phyloP scores from a whole-genome alignment of 2,113 vertebrate species.

The Forbesichthys papilliferus region DNA sequence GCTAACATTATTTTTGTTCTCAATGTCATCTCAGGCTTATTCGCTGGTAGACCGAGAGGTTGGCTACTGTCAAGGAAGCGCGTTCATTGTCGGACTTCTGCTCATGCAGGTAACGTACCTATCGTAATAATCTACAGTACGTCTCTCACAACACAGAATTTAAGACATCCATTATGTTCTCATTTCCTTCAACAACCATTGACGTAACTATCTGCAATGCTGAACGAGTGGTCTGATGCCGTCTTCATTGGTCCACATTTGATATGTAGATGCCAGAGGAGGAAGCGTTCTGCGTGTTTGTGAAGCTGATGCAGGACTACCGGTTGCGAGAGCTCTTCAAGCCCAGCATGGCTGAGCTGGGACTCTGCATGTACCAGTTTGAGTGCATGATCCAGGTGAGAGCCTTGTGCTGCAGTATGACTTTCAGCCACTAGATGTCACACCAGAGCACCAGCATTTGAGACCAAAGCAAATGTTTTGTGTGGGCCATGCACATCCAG shows the following conservation, averaged over 20 bases:
- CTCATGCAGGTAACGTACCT: constrained; percentile 92
- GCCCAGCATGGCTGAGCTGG: constrained; percentile 97
- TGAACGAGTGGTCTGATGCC: background rate
- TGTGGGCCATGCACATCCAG: no score
- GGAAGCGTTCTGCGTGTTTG: constrained; percentile 98
- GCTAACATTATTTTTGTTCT: constrained; percentile 12
- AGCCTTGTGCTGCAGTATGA: no score
- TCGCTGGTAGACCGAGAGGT: constrained; percentile 98
- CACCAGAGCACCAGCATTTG: no score
- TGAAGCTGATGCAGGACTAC: constrained; percentile 99
- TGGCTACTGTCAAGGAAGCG: constrained; percentile 98
- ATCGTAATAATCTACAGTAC: background rate
- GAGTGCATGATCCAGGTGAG: constrained; percentile 98
- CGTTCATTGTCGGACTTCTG: constrained; percentile 96
- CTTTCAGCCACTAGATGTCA: no score
- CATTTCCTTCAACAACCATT: background rate
- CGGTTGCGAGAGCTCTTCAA: constrained; percentile 97
- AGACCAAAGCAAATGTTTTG: no score
- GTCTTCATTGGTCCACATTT: background rate
- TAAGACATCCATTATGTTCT: background rate
- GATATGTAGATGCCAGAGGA: constrained; percentile 93
- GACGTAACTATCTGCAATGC: background rate
- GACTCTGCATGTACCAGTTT: constrained; percentile 99
- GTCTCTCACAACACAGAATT: background rate
- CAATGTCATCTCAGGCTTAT: constrained; percentile 84